These are phyloP conservation scores for Sceloporus undulatus DNA, from an alignment of 2,113 vertebrate genomes.

Conservation along the genomic window DNA sequence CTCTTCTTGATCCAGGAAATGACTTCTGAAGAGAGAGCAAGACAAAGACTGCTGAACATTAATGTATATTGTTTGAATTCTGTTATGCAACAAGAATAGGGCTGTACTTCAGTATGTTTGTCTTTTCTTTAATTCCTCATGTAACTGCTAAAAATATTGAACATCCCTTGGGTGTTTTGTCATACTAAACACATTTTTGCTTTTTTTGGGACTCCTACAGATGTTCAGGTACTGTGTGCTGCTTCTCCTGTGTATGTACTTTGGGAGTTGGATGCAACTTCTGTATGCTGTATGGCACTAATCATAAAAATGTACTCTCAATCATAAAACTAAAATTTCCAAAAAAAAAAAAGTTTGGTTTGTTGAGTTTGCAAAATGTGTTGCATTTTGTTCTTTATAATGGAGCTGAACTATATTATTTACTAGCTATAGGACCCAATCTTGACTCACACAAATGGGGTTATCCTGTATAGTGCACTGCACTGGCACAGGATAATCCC, in stretches of 20 bases:
- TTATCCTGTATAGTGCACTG: too few relatives aligned
- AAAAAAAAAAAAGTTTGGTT: constrained; percentile 38
- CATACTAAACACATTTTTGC: constrained; percentile 38
- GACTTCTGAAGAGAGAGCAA: background rate
- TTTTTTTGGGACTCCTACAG: constrained; percentile 65
- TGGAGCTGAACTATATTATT: constrained; percentile 20
- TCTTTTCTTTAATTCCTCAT: constrained; percentile 39
- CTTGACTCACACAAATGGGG: too few relatives aligned
- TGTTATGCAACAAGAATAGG: constrained; percentile 40
- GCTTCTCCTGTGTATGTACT: constrained; percentile 67
- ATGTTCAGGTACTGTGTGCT: constrained; percentile 66
- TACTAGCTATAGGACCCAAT: too few relatives aligned
- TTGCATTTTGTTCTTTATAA: constrained; percentile 36
- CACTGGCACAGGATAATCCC: too few relatives aligned
- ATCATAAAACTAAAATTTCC: constrained; percentile 57
- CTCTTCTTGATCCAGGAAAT: background rate
- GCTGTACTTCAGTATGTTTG: constrained; percentile 13
- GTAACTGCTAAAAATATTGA: constrained; percentile 57
- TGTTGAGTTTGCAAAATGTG: constrained; percentile 21
- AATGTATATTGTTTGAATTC: background rate
- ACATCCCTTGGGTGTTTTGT: constrained; percentile 61
- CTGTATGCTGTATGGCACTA: constrained; percentile 61
- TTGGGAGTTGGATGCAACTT: constrained; percentile 63
- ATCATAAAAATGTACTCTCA: constrained; percentile 59
- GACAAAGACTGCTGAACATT: background rate